Evolutionary conservation across 2,888 invertebrate species (phyloP).

Genomic region (Drosophila planitibia): DNA sequence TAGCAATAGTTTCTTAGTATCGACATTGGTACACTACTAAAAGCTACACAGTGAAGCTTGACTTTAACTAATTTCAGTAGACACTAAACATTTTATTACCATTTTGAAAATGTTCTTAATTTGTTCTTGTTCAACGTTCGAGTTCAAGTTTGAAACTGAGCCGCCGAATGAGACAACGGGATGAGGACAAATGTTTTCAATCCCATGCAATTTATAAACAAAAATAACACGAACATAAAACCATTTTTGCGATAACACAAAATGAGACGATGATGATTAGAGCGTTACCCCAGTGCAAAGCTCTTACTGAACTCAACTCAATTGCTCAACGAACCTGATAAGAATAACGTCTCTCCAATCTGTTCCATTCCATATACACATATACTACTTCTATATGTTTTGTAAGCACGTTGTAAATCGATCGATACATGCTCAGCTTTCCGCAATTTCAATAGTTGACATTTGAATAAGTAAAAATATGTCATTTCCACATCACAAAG

Average conservation of each 20-base stretch:
- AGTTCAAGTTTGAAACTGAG: conserved; percentile 66
- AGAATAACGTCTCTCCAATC: conserved; percentile 34
- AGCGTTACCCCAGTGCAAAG: conserved; percentile 31
- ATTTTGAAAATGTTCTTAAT: conserved; percentile 12
- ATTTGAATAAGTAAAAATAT: neutral
- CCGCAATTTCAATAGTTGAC: neutral
- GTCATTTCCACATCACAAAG: conserved; percentile 28
- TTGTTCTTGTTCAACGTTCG: conserved; percentile 35
- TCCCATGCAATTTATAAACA: conserved; percentile 65
- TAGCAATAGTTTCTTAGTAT: conserved; percentile 27
- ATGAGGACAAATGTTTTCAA: conserved; percentile 62
- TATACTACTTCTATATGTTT: conserved; percentile 3
- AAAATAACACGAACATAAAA: conserved; percentile 20
- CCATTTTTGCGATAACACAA: conserved; percentile 54
- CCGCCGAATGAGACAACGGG: conserved; percentile 5
- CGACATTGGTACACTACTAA: conserved; percentile 22
- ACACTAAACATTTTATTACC: conserved; percentile 28
- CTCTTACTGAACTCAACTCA: conserved; percentile 43
- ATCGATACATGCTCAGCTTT: neutral
- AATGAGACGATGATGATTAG: conserved; percentile 37
- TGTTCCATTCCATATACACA: neutral
- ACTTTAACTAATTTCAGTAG: neutral
- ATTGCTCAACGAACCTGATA: conserved; percentile 46
- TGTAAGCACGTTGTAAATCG: conserved; percentile 19
- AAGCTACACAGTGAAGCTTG: conserved; percentile 2